phyloP scores from a whole-genome alignment of 2,888 invertebrate genomes.

The Scaptomyza parva region DNA sequence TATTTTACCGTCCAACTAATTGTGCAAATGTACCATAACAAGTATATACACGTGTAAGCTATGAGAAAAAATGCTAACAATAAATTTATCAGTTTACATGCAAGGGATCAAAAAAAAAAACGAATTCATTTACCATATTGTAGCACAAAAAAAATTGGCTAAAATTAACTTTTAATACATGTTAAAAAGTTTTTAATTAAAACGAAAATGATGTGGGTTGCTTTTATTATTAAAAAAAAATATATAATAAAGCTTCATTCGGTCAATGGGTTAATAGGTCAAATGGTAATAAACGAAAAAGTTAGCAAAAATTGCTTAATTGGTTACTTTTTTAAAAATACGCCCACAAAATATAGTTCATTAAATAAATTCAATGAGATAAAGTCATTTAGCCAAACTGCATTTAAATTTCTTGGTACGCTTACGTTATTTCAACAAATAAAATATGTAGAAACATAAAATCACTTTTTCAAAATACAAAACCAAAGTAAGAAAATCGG shows the following conservation, averaged over 20 bases:
- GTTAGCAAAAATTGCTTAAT: background rate
- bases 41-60: background rate
- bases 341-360: background rate
- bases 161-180: background rate
- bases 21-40: slow-evolving; percentile 17
- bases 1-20: slow-evolving; percentile 33
- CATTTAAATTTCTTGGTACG: background rate
- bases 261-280: background rate
- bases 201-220: background rate
- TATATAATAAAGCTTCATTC: background rate
- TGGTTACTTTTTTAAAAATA: background rate
- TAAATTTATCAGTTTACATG: slow-evolving; percentile 52
- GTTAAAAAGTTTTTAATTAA: background rate
- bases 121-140: background rate
- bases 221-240: background rate
- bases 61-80: slow-evolving; percentile 1
- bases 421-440: background rate
- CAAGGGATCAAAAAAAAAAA: background rate
- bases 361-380: too few relatives aligned
- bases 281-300: background rate
- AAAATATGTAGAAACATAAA: background rate
- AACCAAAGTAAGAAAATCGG: background rate
- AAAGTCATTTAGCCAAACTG: too few relatives aligned
- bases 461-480: background rate
- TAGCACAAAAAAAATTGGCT: background rate